Percentiles rank a stretch among this genome's conserved stretches.
These are phyloP conservation scores for Psittacula derbiana DNA, from an alignment of 2,797 vertebrate species.

Conservation along the genomic window DNA sequence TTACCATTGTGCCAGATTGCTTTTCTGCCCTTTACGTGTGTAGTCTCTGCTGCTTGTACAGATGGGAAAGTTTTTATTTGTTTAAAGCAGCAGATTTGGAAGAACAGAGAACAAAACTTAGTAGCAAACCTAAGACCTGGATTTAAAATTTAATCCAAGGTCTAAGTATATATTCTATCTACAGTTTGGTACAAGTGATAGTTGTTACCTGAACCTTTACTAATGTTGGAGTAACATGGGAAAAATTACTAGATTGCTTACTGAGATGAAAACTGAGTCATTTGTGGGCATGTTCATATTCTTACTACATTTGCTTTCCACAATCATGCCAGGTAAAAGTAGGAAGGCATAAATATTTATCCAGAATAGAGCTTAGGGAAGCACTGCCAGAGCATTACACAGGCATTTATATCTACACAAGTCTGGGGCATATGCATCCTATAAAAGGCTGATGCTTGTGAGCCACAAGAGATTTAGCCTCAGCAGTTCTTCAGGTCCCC, in stretches of 20 bases:
- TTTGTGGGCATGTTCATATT: background rate
- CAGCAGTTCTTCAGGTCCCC: background rate
- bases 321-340: background rate
- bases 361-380: background rate
- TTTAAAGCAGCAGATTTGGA: background rate
- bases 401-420: background rate
- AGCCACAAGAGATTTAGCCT: background rate
- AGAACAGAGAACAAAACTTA: background rate
- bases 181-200: background rate
- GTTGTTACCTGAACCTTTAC: background rate
- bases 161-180: background rate
- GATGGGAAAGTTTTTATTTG: background rate
- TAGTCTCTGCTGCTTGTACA: background rate
- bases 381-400: background rate
- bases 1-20: background rate
- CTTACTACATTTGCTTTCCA: background rate
- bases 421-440: background rate
- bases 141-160: background rate
- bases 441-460: background rate
- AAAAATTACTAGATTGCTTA: background rate
- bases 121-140: background rate
- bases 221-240: background rate
- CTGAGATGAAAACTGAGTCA: background rate
- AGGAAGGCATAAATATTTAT: background rate
- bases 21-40: background rate